Conservation (phyloP, 2,113 vertebrate genomes). For the Micronycteris hirsuta region DNA sequence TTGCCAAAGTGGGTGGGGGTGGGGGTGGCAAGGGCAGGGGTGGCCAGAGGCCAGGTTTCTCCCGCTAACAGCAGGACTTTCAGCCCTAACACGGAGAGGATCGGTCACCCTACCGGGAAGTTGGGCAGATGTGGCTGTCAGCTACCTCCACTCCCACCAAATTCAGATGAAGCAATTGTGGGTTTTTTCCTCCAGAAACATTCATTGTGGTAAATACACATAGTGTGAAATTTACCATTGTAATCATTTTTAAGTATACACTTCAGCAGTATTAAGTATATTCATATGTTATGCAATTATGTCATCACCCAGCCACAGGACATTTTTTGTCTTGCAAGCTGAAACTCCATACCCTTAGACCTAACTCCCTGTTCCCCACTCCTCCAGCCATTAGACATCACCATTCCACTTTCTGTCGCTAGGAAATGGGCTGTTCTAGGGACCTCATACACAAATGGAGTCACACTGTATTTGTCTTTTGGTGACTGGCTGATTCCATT, state of each 20-base stretch:
- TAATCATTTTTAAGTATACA: background rate
- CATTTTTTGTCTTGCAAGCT: background rate
- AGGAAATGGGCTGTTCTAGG: background rate
- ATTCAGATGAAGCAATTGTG: background rate
- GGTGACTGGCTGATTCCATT: background rate
- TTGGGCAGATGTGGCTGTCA: background rate
- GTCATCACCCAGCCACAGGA: background rate
- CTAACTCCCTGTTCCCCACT: background rate
- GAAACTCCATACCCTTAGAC: background rate
- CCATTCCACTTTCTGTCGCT: background rate
- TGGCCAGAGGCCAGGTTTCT: no score
- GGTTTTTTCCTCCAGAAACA: background rate
- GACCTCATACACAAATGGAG: background rate
- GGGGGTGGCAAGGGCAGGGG: no score
- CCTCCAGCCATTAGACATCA: background rate
- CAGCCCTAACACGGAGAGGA: background rate
- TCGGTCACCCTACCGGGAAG: background rate
- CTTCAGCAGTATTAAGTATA: background rate
- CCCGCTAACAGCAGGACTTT: background rate
- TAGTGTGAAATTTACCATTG: background rate
- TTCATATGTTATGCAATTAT: background rate
- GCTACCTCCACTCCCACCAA: background rate
- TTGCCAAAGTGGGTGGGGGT: no score
- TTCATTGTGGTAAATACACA: background rate
- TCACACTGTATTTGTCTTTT: background rate